Percentiles rank a stretch among this genome's conserved stretches.
phyloP scores from a whole-genome alignment of 92 coral and sea anemone genomes.

The Hydrozoanthus gracilis region DNA sequence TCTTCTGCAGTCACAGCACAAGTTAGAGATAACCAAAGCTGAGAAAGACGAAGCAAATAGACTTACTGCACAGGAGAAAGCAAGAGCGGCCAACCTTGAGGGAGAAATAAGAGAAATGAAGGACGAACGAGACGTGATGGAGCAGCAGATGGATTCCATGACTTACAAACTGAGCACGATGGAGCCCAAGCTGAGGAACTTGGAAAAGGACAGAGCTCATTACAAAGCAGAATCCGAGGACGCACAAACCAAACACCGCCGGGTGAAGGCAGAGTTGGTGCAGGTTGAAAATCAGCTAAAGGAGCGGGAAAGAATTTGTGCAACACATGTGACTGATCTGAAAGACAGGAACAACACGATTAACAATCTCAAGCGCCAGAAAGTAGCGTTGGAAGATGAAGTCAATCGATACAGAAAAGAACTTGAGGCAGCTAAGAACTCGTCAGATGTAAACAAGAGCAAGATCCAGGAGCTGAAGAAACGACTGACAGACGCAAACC shows the following conservation, averaged over 20 bases:
- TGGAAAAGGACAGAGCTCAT: slow-evolving; percentile 74
- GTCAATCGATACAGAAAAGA: slow-evolving; percentile 68
- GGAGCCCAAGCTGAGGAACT: slow-evolving; percentile 67
- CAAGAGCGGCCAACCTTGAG: slow-evolving; percentile 56
- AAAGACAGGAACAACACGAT: slow-evolving; percentile 69
- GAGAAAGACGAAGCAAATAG: slow-evolving; percentile 72
- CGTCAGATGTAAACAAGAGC: slow-evolving; percentile 71
- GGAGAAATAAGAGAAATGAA: slow-evolving; percentile 63
- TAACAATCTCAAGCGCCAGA: slow-evolving; percentile 66
- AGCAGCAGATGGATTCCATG: slow-evolving; percentile 71
- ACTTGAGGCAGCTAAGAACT: slow-evolving; percentile 71
- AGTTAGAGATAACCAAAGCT: slow-evolving; percentile 63
- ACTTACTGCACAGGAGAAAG: slow-evolving; percentile 59
- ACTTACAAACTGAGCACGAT: slow-evolving; percentile 73
- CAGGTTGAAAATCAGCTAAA: slow-evolving; percentile 84
- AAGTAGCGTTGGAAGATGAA: slow-evolving; percentile 64
- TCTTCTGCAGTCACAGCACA: slow-evolving; percentile 66
- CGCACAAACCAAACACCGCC: slow-evolving; percentile 64
- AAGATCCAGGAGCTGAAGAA: slow-evolving; percentile 74
- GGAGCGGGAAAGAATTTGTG: slow-evolving; percentile 79
- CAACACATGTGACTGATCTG: slow-evolving; percentile 61
- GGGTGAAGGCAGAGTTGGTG: slow-evolving; percentile 72
- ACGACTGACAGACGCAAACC: slow-evolving; percentile 65
- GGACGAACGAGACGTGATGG: slow-evolving; percentile 70
- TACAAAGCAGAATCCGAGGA: slow-evolving; percentile 69